These are phyloP conservation scores for Cryptotis parvus DNA, from an alignment of 2,113 vertebrate species.

Conservation along the genomic window DNA sequence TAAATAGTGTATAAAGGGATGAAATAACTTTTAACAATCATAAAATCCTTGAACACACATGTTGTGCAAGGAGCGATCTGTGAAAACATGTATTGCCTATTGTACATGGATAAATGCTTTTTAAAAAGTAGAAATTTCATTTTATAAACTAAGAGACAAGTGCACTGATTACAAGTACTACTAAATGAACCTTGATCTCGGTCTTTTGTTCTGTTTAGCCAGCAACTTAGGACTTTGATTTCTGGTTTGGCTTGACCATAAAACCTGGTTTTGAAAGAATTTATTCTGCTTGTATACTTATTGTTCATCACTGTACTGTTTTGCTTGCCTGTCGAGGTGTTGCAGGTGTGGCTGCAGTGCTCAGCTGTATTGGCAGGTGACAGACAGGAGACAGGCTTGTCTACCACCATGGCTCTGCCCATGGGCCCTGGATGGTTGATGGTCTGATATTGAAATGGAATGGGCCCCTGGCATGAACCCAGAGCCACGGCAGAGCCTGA, in stretches of 20 bases:
- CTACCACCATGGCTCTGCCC: no score
- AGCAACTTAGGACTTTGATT: neutral
- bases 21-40: neutral
- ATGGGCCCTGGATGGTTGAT: no score
- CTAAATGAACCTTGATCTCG: neutral
- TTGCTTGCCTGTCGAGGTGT: no score
- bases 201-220: neutral
- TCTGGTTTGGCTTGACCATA: neutral
- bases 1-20: neutral
- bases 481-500: no score
- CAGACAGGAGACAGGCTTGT: no score
- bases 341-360: no score
- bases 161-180: neutral
- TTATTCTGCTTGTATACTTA: neutral
- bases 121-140: neutral
- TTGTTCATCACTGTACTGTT: neutral
- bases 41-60: neutral
- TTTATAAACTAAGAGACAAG: neutral
- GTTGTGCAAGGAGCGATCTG: neutral
- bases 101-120: neutral
- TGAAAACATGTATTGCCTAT: neutral
- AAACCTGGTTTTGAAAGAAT: neutral
- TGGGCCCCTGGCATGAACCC: no score
- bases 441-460: no score
- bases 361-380: no score